A percentile compares a stretch with the other conserved stretches of the same genome.
These are phyloP conservation scores for Syncerus caffer DNA, from an alignment of 2,797 vertebrate species.

Conservation along the genomic window DNA sequence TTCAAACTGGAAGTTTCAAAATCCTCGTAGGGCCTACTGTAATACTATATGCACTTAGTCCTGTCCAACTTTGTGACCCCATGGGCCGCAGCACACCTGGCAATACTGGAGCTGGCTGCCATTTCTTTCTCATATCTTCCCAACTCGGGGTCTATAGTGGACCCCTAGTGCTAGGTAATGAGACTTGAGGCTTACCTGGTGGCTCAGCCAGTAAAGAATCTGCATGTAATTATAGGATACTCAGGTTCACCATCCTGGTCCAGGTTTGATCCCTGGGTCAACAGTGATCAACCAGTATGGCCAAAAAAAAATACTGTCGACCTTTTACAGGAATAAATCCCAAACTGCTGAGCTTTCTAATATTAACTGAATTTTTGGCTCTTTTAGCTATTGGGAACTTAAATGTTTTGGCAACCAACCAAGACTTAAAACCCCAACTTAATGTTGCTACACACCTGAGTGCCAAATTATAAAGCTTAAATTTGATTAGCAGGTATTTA, in stretches of 20 bases:
- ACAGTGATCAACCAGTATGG: neutral
- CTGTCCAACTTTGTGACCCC: neutral
- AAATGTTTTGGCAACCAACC: neutral
- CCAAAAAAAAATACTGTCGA: neutral
- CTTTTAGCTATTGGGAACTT: neutral
- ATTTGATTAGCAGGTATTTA: neutral
- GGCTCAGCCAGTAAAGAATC: neutral
- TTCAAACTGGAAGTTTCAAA: neutral
- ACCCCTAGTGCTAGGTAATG: neutral
- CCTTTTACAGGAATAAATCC: neutral
- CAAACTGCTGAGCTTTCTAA: neutral
- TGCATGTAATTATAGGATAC: neutral
- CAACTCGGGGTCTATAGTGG: neutral
- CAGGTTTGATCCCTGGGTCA: neutral
- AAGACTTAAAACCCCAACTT: neutral
- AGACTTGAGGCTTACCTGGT: neutral
- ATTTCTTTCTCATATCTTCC: neutral
- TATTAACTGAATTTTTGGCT: neutral
- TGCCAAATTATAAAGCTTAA: neutral
- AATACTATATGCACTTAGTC: neutral
- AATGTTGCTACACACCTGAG: neutral
- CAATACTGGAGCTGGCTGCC: neutral
- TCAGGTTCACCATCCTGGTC: neutral
- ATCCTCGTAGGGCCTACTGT: accelerated
- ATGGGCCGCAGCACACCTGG: neutral